These are phyloP conservation scores for Oreochromis aureus DNA, from an alignment of 2,113 vertebrate species.

Conservation along the genomic window DNA sequence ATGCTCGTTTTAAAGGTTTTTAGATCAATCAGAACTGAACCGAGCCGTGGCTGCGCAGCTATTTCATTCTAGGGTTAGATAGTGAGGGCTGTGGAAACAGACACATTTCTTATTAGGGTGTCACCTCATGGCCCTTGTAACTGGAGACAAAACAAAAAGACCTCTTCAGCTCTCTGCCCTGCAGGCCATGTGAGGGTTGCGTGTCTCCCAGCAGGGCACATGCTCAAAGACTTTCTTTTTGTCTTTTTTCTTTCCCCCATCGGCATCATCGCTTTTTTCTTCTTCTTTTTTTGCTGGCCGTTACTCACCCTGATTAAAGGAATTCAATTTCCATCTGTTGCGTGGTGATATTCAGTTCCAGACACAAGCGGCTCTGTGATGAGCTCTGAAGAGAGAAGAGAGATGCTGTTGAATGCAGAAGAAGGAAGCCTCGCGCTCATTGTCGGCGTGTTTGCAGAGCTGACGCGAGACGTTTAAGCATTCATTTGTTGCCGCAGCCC, in stretches of 20 bases:
- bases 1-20: background rate
- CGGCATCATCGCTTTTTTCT: background rate
- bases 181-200: background rate
- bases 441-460: constrained; percentile 27
- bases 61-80: background rate
- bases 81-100: constrained; percentile 18
- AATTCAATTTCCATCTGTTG: constrained; percentile 61
- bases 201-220: background rate
- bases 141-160: background rate
- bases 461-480: constrained; percentile 25
- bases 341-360: constrained; percentile 21
- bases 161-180: constrained; percentile 3
- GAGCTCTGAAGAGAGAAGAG: constrained; percentile 10
- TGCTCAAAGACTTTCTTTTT: background rate
- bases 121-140: constrained; percentile 1
- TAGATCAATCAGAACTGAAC: background rate
- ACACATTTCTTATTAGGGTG: constrained; percentile 34
- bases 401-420: constrained; percentile 16
- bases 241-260: background rate
- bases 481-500: background rate
- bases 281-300: background rate
- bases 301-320: constrained; percentile 44
- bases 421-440: constrained; percentile 9
- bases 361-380: constrained; percentile 48
- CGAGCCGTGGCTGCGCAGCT: background rate